These are phyloP conservation scores for Furcifer pardalis DNA, from an alignment of 2,797 vertebrate genomes.

Conservation along the genomic window DNA sequence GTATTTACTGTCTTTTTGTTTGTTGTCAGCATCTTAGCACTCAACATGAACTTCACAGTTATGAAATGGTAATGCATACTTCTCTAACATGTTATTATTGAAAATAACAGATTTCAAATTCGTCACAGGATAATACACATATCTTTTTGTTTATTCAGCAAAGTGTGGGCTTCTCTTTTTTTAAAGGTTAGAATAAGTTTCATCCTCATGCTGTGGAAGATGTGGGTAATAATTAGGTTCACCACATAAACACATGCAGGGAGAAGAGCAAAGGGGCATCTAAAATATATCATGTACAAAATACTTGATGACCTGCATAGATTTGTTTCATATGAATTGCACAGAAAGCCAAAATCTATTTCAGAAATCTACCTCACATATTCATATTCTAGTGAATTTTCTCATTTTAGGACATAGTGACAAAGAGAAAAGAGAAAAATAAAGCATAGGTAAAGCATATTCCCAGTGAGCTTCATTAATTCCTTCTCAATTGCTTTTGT, in stretches of 20 bases:
- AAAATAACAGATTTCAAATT: slow-evolving; percentile 70
- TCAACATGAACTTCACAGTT: slow-evolving; percentile 52
- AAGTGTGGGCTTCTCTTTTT: slow-evolving; percentile 39
- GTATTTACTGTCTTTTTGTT: slow-evolving; percentile 63
- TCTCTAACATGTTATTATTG: slow-evolving; percentile 66
- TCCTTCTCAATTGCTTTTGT: slow-evolving; percentile 22
- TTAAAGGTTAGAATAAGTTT: slow-evolving; percentile 49
- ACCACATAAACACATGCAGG: background rate
- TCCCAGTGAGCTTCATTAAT: slow-evolving; percentile 38
- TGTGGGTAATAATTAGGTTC: background rate
- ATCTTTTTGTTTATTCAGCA: slow-evolving; percentile 58
- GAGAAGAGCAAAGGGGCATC: no score
- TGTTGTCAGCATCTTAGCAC: slow-evolving; percentile 67
- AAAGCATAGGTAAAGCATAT: slow-evolving; percentile 14
- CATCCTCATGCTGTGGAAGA: background rate
- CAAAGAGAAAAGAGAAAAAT: slow-evolving; percentile 30
- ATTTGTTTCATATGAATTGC: background rate
- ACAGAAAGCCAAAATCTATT: background rate
- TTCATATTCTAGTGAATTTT: slow-evolving; percentile 6
- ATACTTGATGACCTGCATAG: background rate
- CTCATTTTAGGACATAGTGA: background rate
- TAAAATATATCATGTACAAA: background rate
- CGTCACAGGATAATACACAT: slow-evolving; percentile 45
- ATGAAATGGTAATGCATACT: slow-evolving; percentile 65
- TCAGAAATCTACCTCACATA: background rate